Percentiles rank a stretch among this genome's conserved stretches.
Evolutionary conservation across 2,888 invertebrate species (phyloP).

Genomic region (Eupithecia pulchellata): DNA sequence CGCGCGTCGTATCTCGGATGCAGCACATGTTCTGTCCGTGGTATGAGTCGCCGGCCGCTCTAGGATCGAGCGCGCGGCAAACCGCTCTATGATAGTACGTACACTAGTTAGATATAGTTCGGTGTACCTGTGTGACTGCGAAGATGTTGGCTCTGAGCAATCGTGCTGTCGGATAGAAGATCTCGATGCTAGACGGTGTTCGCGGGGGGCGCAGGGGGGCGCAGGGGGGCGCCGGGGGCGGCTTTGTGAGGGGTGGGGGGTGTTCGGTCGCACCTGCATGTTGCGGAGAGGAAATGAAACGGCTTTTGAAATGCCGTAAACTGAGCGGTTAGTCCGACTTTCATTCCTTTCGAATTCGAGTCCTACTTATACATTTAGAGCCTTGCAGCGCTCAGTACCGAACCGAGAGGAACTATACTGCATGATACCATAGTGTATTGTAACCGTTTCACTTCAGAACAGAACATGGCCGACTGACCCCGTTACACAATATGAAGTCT

Average conservation of each 20-base stretch:
- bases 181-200: background rate
- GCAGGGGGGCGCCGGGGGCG: background rate
- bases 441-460: no score
- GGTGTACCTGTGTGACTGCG: background rate
- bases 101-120: background rate
- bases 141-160: background rate
- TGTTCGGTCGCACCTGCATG: background rate
- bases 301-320: constrained; percentile 2
- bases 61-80: background rate
- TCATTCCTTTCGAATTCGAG: no score
- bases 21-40: no score
- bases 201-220: background rate
- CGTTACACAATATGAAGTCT: no score
- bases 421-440: no score
- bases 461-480: no score
- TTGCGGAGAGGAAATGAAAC: constrained; percentile 4
- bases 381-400: no score
- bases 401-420: no score
- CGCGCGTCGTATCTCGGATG: no score
- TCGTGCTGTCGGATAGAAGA: background rate
- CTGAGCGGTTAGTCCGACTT: no score
- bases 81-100: background rate
- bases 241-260: background rate
- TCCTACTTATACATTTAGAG: no score
- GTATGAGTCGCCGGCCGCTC: no score